These are phyloP conservation scores for Lasiommata megera DNA, from an alignment of 2,888 invertebrate species.

Conservation along the genomic window DNA sequence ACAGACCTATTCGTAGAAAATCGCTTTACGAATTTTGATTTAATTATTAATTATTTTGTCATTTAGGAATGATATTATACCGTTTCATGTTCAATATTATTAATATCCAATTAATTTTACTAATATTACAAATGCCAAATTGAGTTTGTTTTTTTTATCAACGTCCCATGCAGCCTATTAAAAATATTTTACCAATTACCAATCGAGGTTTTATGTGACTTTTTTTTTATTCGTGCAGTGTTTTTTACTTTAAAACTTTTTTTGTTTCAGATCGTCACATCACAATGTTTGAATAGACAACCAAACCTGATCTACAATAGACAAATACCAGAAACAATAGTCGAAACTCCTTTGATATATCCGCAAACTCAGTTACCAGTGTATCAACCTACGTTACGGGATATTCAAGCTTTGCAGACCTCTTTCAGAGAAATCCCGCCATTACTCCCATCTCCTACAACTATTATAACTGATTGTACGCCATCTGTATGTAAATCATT, in stretches of 20 bases:
- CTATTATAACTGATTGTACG: constrained; percentile 60
- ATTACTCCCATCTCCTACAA: constrained; percentile 39
- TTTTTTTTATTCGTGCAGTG: too few relatives aligned
- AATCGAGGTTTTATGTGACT: too few relatives aligned
- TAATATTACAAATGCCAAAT: too few relatives aligned
- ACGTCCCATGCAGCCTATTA: too few relatives aligned
- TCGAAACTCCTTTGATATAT: constrained; percentile 39
- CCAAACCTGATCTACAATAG: constrained; percentile 38
- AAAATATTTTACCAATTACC: too few relatives aligned
- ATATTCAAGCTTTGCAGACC: neutral
- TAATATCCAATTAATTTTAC: too few relatives aligned
- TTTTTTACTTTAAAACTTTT: neutral
- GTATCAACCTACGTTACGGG: constrained; percentile 6
- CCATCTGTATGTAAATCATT: constrained; percentile 61
- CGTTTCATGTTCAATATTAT: too few relatives aligned
- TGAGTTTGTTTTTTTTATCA: too few relatives aligned
- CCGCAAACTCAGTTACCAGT: constrained; percentile 34
- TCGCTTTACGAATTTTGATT: too few relatives aligned
- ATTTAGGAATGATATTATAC: too few relatives aligned
- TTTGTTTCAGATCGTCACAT: constrained; percentile 41
- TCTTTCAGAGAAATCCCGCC: constrained; percentile 5
- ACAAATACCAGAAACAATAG: constrained; percentile 31
- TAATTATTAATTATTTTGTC: too few relatives aligned
- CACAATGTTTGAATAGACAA: constrained; percentile 44
- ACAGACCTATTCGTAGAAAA: too few relatives aligned